phyloP scores from a whole-genome alignment of 2,888 invertebrate species.

The Romanomermis culicivorax region DNA sequence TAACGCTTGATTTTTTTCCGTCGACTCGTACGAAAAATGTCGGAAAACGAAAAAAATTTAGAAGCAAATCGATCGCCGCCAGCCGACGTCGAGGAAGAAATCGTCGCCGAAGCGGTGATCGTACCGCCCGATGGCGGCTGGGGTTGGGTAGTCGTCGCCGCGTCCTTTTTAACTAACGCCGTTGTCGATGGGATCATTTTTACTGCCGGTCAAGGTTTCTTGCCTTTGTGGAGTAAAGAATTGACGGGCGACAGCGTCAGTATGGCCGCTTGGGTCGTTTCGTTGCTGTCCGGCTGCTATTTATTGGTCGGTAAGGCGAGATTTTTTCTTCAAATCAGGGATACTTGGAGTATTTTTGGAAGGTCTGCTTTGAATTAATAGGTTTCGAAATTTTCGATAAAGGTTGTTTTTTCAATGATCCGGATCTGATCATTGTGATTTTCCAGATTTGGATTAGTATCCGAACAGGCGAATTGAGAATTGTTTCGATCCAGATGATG shows the following conservation, averaged over 20 bases:
- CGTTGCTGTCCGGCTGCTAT: constrained; percentile 81
- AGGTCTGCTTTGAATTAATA: neutral
- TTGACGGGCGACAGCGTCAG: constrained; percentile 67
- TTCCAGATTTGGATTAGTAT: too few relatives aligned
- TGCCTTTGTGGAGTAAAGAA: constrained; percentile 35
- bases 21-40: too few relatives aligned
- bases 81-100: constrained; percentile 15
- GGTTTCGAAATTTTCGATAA: too few relatives aligned
- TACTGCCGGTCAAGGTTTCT: constrained; percentile 30
- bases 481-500: too few relatives aligned
- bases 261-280: constrained; percentile 62
- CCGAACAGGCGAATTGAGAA: too few relatives aligned
- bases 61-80: too few relatives aligned
- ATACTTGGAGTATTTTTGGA: neutral
- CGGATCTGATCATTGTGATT: too few relatives aligned
- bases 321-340: neutral
- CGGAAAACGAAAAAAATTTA: neutral
- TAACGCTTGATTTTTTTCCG: too few relatives aligned
- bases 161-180: constrained; percentile 90
- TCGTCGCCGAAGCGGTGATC: constrained; percentile 19
- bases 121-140: constrained; percentile 23
- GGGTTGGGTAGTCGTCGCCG: constrained; percentile 50
- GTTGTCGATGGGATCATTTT: constrained; percentile 66
- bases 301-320: constrained; percentile 55
- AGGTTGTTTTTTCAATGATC: too few relatives aligned